Evolutionary conservation across 2,797 vertebrate species (phyloP), one percentile per base, ranked within the genome.

Genomic region (Lindbergichthys nudifrons): DNA sequence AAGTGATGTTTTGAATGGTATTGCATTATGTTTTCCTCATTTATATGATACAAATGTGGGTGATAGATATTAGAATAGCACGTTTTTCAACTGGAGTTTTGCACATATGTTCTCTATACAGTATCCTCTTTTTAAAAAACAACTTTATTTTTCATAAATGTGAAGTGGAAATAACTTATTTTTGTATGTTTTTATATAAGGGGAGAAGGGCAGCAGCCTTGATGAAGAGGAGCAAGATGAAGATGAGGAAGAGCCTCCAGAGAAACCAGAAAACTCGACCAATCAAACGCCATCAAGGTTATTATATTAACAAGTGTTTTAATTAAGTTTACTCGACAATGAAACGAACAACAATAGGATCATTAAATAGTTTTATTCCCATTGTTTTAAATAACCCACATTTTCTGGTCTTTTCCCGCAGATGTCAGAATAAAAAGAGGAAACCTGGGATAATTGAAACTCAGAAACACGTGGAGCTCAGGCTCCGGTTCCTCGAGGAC

Each of bases 401-500:
- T 21, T 42, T 48, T 42, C n/a, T 54, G 46, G 18, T 76, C 30
- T 21, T 26, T 1, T 11, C 12, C 7, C 42, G 4, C 57, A 71
- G 53, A 2, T 4, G 15, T 65, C 62, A 1, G 43, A 0, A 1
- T 8, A 47, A 42, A 9, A 57, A 42, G 54, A 58, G 56, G 47
- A 83, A 46, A 0, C 41, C 41, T 0, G 3, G 23, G 51, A 61
- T n/a, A 60, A 45, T 53, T 4, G 21, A 45, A 0, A 3, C 46
- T 0, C 59, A 67, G 64, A 47, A 43, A 36, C 62, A 69, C 1
- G 4, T 88, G 0, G 19, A 67, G 10, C 75, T 91, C 45, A 77
- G 46, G 52, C 23, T 91, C 85, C 48, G 77, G 16, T 42, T 91
- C 77, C 70, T 90, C 73, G 53, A 80, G 59, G 75, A 84, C 65